These are phyloP conservation scores for Lucifuga dentata DNA, from an alignment of 2,113 vertebrate genomes.

Conservation along the genomic window DNA sequence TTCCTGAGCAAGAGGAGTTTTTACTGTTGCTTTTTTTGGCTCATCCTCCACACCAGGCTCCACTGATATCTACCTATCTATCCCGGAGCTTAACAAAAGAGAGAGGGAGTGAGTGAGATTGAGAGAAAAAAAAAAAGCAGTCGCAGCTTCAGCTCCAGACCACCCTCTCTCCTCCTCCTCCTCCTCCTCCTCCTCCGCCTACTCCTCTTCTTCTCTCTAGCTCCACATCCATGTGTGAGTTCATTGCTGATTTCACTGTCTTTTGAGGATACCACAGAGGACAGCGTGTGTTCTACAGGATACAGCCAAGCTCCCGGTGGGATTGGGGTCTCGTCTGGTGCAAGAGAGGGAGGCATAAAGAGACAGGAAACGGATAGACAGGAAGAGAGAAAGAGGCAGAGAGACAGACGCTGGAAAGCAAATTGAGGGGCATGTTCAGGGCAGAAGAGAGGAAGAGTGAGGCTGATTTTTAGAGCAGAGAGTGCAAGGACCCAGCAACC, in stretches of 20 bases:
- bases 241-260: slow-evolving; percentile 75
- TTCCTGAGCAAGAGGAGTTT: slow-evolving; percentile 68
- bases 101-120: slow-evolving; percentile 61
- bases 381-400: slow-evolving; percentile 53
- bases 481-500: slow-evolving; percentile 68
- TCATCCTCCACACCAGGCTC: slow-evolving; percentile 69
- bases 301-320: slow-evolving; percentile 71
- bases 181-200: slow-evolving; percentile 13
- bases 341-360: slow-evolving; percentile 34
- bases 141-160: slow-evolving; percentile 76
- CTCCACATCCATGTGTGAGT: slow-evolving; percentile 75
- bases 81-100: slow-evolving; percentile 77
- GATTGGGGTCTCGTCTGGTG: slow-evolving; percentile 71
- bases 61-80: slow-evolving; percentile 72
- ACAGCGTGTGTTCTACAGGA: slow-evolving; percentile 72
- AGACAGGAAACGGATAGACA: slow-evolving; percentile 62
- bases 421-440: slow-evolving; percentile 76
- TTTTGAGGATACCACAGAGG: slow-evolving; percentile 71
- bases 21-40: slow-evolving; percentile 57
- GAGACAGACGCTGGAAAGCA: slow-evolving; percentile 65
- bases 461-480: slow-evolving; percentile 68
- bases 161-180: slow-evolving; percentile 64
- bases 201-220: slow-evolving; percentile 49
- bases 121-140: slow-evolving; percentile 61
- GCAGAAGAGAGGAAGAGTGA: slow-evolving; percentile 66